Conservation (phyloP, 2,888 invertebrate genomes). For the Selenia dentaria region DNA sequence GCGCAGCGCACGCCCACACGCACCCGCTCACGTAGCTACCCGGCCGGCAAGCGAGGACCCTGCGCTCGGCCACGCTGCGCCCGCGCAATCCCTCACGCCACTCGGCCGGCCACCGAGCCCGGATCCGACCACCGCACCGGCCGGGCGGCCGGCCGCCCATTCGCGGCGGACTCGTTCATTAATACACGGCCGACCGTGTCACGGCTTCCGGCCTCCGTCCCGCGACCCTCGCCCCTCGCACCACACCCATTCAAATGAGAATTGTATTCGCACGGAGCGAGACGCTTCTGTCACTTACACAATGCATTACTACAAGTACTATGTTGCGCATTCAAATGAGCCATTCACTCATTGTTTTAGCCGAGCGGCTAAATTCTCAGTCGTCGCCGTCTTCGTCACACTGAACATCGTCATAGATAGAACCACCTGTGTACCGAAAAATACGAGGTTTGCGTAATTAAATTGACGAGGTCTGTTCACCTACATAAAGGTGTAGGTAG, state of each 20-base stretch:
- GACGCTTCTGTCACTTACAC: constrained; percentile 43
- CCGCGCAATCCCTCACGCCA: constrained; percentile 47
- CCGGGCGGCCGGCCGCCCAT: constrained; percentile 19
- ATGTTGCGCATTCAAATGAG: constrained; percentile 45
- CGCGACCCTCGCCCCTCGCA: constrained; percentile 33
- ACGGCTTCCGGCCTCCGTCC: constrained; percentile 69
- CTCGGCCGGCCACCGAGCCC: constrained; percentile 9
- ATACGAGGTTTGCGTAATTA: constrained; percentile 38
- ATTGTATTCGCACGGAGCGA: constrained; percentile 66
- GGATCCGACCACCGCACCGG: background rate
- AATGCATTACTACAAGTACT: constrained; percentile 51
- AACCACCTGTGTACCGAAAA: constrained; percentile 31
- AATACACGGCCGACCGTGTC: constrained; percentile 71
- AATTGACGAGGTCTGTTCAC: constrained; percentile 34
- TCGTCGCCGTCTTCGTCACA: constrained; percentile 16
- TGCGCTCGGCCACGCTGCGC: constrained; percentile 52
- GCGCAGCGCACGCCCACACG: constrained; percentile 73
- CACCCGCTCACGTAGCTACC: constrained; percentile 31
- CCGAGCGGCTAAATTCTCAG: constrained; percentile 32
- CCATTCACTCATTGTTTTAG: constrained; percentile 40
- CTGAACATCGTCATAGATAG: too few species aligned
- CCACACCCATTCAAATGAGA: constrained; percentile 66
- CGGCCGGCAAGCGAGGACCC: constrained; percentile 15
- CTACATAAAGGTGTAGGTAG: constrained; percentile 41
- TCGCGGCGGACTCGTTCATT: constrained; percentile 62